phyloP scores from a whole-genome alignment of 2,888 invertebrate genomes.

The Leucophenga montana region DNA sequence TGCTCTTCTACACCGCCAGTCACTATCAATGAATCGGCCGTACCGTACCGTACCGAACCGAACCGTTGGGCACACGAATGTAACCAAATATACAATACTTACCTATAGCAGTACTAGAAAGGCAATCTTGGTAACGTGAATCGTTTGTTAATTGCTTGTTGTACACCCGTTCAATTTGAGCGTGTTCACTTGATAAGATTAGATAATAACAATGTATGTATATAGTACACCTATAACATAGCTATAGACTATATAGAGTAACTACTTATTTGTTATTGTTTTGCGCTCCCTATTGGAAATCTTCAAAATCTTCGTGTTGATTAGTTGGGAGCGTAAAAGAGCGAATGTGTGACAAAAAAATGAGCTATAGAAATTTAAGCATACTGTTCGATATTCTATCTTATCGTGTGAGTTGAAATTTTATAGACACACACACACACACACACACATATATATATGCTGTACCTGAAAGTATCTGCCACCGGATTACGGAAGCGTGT shows the following conservation, averaged over 20 bases:
- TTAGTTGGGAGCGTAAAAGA: background rate
- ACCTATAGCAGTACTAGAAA: conserved; percentile 15
- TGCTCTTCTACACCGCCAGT: conserved; percentile 2
- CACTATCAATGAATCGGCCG: background rate
- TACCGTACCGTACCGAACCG: no score
- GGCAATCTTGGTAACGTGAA: conserved; percentile 47
- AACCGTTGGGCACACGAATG: conserved; percentile 7
- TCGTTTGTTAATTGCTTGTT: conserved; percentile 68
- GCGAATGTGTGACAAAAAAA: no score
- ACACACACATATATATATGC: no score
- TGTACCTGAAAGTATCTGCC: no score
- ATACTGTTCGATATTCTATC: background rate
- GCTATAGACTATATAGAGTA: no score
- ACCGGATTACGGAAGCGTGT: background rate
- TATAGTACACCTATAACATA: no score
- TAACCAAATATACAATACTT: background rate
- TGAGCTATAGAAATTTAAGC: no score
- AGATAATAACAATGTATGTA: conserved; percentile 3
- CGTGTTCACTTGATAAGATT: conserved; percentile 61
- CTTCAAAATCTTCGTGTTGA: background rate
- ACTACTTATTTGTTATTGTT: background rate
- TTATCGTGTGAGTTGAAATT: background rate
- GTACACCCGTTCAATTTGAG: conserved; percentile 59
- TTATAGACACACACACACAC: background rate
- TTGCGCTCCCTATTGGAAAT: background rate